Evolutionary conservation across 2,113 vertebrate species (phyloP).

Genomic region (Martes martes): DNA sequence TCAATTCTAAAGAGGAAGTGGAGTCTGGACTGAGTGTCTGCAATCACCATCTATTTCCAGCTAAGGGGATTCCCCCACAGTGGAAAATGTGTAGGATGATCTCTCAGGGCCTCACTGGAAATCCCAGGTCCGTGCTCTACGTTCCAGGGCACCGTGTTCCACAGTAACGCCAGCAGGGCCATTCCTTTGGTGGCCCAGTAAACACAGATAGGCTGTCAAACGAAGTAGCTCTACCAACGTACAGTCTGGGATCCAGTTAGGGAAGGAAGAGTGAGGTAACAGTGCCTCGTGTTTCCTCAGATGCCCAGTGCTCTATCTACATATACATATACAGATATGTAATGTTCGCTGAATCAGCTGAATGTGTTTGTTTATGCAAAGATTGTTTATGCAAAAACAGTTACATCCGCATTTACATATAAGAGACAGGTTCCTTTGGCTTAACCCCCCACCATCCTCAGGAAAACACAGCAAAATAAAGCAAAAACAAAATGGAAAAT

Average conservation of each 20-base stretch:
- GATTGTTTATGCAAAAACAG: neutral
- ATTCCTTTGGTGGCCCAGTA: neutral
- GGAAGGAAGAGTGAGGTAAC: neutral
- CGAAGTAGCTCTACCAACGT: neutral
- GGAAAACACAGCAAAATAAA: conserved; percentile 12
- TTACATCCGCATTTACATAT: neutral
- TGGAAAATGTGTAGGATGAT: neutral
- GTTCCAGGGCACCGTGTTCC: neutral
- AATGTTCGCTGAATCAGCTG: neutral
- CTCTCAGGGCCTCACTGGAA: neutral
- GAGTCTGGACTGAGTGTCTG: neutral
- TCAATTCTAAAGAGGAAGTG: neutral
- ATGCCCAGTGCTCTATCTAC: neutral
- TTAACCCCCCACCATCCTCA: neutral
- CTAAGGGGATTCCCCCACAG: neutral
- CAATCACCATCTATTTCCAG: neutral
- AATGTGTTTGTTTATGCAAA: neutral
- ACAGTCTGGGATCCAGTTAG: neutral
- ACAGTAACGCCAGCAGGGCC: neutral
- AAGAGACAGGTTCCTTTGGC: neutral
- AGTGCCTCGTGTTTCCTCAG: neutral
- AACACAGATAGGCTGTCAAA: neutral
- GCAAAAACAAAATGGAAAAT: neutral
- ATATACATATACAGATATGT: neutral
- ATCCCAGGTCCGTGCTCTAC: neutral